These are phyloP conservation scores for Athalia circularis DNA, from an alignment of 2,888 invertebrate genomes.

Conservation along the genomic window DNA sequence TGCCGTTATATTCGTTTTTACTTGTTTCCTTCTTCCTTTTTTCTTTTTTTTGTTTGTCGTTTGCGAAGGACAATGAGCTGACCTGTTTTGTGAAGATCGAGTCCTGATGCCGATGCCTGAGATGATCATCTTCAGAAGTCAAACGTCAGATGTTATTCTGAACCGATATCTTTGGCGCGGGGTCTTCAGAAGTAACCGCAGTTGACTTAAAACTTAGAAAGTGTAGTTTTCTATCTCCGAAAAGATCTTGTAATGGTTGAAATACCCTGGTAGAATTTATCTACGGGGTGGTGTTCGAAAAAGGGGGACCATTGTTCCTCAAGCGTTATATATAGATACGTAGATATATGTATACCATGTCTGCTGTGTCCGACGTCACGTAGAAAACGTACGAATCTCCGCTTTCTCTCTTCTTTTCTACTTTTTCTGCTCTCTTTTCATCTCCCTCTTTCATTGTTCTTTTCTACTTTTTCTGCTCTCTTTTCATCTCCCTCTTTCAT, in stretches of 20 bases:
- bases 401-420: constrained; percentile 46
- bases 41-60: constrained; percentile 24
- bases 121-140: not conserved
- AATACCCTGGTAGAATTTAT: constrained; percentile 41
- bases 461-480: no score
- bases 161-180: not conserved
- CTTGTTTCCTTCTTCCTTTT: no score
- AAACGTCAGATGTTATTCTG: constrained; percentile 25
- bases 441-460: constrained; percentile 42
- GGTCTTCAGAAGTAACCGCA: constrained; percentile 40
- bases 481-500: constrained; percentile 39
- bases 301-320: constrained; percentile 45
- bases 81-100: constrained; percentile 36
- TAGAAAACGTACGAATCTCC: constrained; percentile 22
- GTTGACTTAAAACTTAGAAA: not conserved
- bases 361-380: constrained; percentile 30
- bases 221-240: constrained; percentile 31
- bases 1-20: constrained; percentile 11
- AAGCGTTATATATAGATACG: no score
- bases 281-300: constrained; percentile 40
- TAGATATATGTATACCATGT: no score
- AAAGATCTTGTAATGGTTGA: constrained; percentile 44
- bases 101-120: no score
- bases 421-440: not conserved
- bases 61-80: constrained; percentile 33